Percentiles rank a stretch among this genome's conserved stretches.
phyloP scores from a whole-genome alignment of 30 jellyfish, hydroid and myxozoan species.

The Turritopsis dohrnii region DNA sequence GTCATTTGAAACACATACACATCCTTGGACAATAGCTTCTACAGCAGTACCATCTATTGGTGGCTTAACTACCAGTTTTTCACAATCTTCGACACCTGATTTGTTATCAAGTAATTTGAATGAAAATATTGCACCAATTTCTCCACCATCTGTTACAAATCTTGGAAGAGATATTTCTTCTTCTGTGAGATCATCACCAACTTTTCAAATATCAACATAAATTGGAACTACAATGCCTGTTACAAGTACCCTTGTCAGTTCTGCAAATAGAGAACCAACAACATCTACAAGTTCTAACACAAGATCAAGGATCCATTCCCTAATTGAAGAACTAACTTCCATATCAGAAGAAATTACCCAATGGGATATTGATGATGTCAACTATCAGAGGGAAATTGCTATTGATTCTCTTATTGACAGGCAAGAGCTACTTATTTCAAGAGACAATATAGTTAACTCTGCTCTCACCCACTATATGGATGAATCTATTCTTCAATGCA shows the following conservation, averaged over 20 bases:
- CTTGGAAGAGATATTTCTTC: too few species aligned
- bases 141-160: too few species aligned
- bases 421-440: not conserved
- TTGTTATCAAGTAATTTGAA: too few species aligned
- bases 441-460: too few species aligned
- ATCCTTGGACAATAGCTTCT: not conserved
- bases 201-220: too few species aligned
- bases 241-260: not conserved
- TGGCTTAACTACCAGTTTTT: too few species aligned
- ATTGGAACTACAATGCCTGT: too few species aligned
- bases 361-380: not conserved
- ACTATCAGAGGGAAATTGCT: not conserved
- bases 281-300: too few species aligned
- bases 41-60: not conserved
- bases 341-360: not conserved
- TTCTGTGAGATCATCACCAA: too few species aligned
- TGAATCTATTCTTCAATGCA: not conserved
- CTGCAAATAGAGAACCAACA: not conserved
- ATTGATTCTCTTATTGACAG: not conserved
- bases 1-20: not conserved
- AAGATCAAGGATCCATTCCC: constrained; percentile 1
- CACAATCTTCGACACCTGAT: too few species aligned
- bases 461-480: too few species aligned
- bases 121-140: too few species aligned
- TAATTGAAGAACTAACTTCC: not conserved